Base-by-base conservation (phyloP, 2,888 invertebrate genomes). In the Drosophila antonietae region DNA sequence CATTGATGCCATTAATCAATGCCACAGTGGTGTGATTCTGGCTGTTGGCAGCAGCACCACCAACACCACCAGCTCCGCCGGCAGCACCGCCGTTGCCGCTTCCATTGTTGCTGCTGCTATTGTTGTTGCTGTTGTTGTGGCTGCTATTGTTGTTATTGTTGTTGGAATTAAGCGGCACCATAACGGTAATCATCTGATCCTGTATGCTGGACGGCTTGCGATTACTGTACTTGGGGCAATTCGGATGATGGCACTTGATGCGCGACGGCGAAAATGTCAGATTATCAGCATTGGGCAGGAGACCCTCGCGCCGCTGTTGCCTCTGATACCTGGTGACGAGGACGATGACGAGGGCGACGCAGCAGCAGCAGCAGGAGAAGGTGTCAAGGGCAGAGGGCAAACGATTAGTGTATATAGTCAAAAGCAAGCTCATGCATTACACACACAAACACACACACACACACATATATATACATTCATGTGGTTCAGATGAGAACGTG, bases 151-250 rank as follows among this genome's bases (percentile, higher is more conserved):
- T 90, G 72, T 90, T 83, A 76, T 92, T 93, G 65, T 90, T 91
- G 72, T 91, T 92, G 39, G 93, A 92, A 57, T 92, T 92, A 5
- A 93, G 83, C 52, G 93, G 93, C 75, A 93, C 93, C 92, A 93
- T 93, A 47, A 93, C 93, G 39, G 93, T 92, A 73, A 93, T 92
- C 91, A 92, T 90, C 87, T 93, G 93, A 82, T 93, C 93, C 81
- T 92, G 93, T 63, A 93, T 91, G 69, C 89, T 92, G 76, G 93
- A 90, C 82, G 92, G 91, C 78, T 92, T 92, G 44, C 90, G 90
- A 75, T 89, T 88, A 70, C 88, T 87, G 76, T 88, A 90, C 84
- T 93, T 93, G 63, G 93, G 92, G 69, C 93, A 93, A 75, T 93
- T 93, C 23, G 93, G 92, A 87, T 93, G 93, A 74, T 93, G 93